phyloP scores from a whole-genome alignment of 2,797 vertebrate genomes.

The Vultur gryphus region DNA sequence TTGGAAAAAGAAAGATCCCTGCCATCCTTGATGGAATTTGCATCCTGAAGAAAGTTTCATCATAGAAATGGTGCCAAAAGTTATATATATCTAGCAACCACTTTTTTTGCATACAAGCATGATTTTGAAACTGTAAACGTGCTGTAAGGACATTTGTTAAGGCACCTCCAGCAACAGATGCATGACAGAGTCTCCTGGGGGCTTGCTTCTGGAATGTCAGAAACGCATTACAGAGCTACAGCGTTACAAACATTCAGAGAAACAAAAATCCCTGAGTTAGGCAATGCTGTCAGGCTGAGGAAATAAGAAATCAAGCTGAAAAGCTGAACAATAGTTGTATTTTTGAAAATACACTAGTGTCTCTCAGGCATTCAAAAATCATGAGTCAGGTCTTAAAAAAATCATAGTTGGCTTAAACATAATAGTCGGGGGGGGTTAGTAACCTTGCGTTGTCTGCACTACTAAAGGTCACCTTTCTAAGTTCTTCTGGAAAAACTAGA shows the following conservation, averaged over 20 bases:
- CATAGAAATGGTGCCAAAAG: background rate
- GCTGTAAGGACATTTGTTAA: background rate
- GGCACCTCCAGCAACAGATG: background rate
- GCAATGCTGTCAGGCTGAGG: background rate
- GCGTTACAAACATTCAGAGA: background rate
- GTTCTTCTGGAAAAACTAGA: background rate
- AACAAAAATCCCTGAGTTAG: background rate
- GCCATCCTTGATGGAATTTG: background rate
- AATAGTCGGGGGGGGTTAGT: background rate
- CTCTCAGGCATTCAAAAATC: background rate
- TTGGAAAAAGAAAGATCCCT: background rate
- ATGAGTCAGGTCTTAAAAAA: slow-evolving; percentile 5
- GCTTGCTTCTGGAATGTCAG: slow-evolving; percentile 1
- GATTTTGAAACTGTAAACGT: background rate
- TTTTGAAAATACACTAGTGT: background rate
- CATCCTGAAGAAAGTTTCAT: background rate
- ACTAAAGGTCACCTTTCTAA: background rate
- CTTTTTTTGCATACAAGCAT: background rate
- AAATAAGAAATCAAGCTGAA: slow-evolving; percentile 1
- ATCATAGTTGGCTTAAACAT: background rate
- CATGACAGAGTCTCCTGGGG: background rate
- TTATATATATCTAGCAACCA: background rate
- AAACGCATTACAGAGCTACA: background rate
- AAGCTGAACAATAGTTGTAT: background rate
- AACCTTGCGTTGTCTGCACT: background rate